These are phyloP conservation scores for Scaptomyza flava DNA, from an alignment of 2,888 invertebrate species.

Conservation along the genomic window DNA sequence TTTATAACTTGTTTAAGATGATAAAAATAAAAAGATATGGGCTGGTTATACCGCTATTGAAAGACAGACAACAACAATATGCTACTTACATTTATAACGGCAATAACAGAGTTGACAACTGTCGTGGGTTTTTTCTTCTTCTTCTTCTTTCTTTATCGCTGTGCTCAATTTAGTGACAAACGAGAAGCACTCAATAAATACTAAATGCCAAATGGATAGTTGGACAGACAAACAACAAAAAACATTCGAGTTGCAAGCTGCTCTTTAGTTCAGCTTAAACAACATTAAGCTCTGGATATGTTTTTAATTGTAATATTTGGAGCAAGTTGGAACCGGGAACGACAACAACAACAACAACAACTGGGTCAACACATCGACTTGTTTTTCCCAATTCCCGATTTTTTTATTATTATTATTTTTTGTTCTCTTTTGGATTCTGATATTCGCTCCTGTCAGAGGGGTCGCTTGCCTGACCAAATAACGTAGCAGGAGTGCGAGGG, in stretches of 20 bases:
- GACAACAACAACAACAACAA: conserved; percentile 18
- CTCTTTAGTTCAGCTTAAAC: neutral
- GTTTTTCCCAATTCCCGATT: conserved; percentile 25
- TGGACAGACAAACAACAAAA: neutral
- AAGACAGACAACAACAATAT: neutral
- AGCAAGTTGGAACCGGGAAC: conserved; percentile 36
- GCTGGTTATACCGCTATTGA: neutral
- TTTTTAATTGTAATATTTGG: conserved; percentile 8
- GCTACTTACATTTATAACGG: neutral
- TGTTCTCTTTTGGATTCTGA: neutral
- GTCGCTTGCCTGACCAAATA: conserved; percentile 7
- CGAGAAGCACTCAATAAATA: neutral
- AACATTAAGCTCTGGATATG: neutral
- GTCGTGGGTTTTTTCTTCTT: neutral
- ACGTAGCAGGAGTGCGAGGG: neutral
- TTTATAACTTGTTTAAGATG: too few species aligned
- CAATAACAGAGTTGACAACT: conserved; percentile 3
- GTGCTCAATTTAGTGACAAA: neutral
- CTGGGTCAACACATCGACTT: conserved; percentile 63
- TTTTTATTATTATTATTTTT: neutral
- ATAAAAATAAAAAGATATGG: neutral
- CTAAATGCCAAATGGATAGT: neutral
- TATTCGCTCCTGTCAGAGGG: neutral
- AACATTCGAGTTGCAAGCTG: neutral
- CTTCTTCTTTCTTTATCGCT: neutral